Base-by-base conservation (phyloP, 2,888 invertebrate species). In the Lasius fuliginosus region DNA sequence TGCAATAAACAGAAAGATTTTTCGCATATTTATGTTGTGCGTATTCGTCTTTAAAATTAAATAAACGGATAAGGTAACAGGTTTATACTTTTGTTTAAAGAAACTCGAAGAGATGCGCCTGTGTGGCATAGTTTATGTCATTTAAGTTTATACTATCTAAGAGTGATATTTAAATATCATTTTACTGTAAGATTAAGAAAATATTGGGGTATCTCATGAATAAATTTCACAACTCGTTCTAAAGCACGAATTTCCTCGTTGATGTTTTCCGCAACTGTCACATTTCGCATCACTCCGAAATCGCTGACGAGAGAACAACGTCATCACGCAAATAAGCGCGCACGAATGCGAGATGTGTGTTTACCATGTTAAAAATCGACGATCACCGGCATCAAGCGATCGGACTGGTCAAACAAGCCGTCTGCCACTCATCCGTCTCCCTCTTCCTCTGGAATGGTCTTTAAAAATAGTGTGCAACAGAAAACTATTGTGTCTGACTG, bases 401-500 rank as follows among this genome's bases (percentile, higher is more conserved):
- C 11, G 8, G n/a, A 3, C 69, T 30, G 40, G 30, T 79, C 23
- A 71, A 46, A 46, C 60, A 23, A 46, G 49, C 18, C 33, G 8
- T 40, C 40, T 68, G 67, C 15, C 42, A 36, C 15, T 53, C 27
- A 27, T 36, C 36, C 1, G 23, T 42, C 18, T 18, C 12, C 0
- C 1, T 58, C 9, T 33, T n/a, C 12, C 33, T 27, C 4, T 36
- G 30, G 27, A 33, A 36, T 2, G 12, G 9, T 60, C 85, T 83
- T 77, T 68, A 30, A 86, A 87, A 84, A 79, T 85, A 69, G 84
- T 56, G 64, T 27, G 53, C 83, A 86, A 85, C 73, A 85, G 86
- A 86, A 85, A 85, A 82, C 84, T 83, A 88, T 87, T 88, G 90
- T 90, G 90, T 90, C 87, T 83, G 85, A 81, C 60, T n/a, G 86